A percentile compares a stretch with the other conserved stretches of the same genome.
Conservation (phyloP, 2,113 vertebrate species). For the Uropsilus gracilis region DNA sequence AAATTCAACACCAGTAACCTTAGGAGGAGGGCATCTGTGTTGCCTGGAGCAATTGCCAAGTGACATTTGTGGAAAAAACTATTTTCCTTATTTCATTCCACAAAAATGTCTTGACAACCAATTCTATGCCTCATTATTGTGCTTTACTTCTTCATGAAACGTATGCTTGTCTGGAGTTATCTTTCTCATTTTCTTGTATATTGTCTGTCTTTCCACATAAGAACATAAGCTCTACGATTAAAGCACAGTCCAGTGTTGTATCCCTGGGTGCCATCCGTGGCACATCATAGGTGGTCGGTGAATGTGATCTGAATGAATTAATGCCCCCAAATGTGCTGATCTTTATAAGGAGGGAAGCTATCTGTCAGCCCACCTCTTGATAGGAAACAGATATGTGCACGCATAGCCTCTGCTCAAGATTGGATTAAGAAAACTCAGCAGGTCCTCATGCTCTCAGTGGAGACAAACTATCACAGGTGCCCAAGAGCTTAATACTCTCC, state of each 20-base stretch:
- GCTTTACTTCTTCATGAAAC: constrained; percentile 41
- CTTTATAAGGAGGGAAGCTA: not conserved
- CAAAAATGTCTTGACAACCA: constrained; percentile 53
- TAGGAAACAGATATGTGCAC: not conserved
- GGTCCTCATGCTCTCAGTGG: not conserved
- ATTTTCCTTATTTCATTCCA: constrained; percentile 49
- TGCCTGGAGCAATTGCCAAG: constrained; percentile 51
- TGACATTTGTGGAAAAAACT: constrained; percentile 55
- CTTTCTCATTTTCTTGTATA: not conserved
- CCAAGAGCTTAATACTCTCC: not conserved
- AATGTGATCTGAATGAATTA: not conserved
- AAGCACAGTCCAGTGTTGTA: accelerated
- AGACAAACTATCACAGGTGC: not conserved
- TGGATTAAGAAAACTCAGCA: not conserved
- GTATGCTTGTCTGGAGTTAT: not conserved
- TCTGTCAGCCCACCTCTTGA: not conserved
- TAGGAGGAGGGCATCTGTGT: constrained; percentile 53
- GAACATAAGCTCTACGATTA: not conserved
- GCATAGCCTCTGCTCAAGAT: not conserved
- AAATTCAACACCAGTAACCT: constrained; percentile 33
- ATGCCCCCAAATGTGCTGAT: accelerated
- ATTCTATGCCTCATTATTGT: constrained; percentile 3
- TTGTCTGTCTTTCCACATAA: not conserved
- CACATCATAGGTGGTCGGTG: no score
- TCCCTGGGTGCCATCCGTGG: accelerated